Percentiles rank a stretch among this genome's conserved stretches.
phyloP scores from a whole-genome alignment of 2,797 vertebrate species.

The Nyctibius grandis region DNA sequence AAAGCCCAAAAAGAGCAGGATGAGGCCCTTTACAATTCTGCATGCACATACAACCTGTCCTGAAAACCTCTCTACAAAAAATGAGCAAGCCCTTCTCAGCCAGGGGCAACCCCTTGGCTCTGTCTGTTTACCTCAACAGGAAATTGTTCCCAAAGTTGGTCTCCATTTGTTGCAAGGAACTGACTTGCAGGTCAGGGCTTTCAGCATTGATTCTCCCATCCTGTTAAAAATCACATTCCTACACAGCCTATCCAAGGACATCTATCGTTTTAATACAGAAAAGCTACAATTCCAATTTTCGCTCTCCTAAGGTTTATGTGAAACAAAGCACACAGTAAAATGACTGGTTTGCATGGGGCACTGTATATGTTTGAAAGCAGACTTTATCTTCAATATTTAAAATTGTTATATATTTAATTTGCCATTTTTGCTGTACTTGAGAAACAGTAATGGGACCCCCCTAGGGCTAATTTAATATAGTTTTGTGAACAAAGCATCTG shows the following conservation, averaged over 20 bases:
- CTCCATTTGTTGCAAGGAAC: not conserved
- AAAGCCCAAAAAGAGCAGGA: not conserved
- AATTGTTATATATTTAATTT: constrained; percentile 14
- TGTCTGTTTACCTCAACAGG: not conserved
- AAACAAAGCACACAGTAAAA: not conserved
- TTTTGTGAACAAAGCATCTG: constrained; percentile 37
- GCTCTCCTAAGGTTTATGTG: not conserved
- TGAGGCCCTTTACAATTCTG: not conserved
- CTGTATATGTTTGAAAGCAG: not conserved
- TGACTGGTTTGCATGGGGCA: not conserved
- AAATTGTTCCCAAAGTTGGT: not conserved
- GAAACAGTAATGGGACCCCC: not conserved
- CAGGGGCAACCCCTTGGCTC: not conserved
- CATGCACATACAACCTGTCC: not conserved
- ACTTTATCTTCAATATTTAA: not conserved
- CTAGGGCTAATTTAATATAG: not conserved
- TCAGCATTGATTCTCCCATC: not conserved
- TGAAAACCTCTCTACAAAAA: not conserved
- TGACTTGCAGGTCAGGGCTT: not conserved
- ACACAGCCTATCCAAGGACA: not conserved
- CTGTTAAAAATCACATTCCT: not conserved
- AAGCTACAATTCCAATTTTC: not conserved
- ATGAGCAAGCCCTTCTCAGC: not conserved
- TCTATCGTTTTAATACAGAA: not conserved
- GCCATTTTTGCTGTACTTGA: not conserved